Evolutionary conservation across 2,113 vertebrate genomes (phyloP).

Genomic region (Marcusenius ussheri): DNA sequence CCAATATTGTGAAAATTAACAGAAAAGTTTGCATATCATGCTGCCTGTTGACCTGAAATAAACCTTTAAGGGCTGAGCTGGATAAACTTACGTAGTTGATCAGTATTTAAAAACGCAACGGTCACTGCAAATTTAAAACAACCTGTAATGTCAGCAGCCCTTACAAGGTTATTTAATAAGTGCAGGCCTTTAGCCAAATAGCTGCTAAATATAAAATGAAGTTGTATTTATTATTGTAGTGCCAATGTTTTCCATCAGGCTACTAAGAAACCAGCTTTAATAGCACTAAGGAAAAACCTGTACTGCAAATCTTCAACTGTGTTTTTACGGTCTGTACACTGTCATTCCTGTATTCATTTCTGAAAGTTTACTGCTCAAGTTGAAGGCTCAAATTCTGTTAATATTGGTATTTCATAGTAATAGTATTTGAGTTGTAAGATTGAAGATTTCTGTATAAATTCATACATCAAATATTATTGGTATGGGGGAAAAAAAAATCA

Average conservation of each 20-base stretch:
- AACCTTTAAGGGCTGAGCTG: not conserved
- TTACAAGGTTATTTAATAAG: conserved; percentile 14
- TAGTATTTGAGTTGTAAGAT: too few relatives aligned
- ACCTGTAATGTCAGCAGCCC: not conserved
- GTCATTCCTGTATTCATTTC: not conserved
- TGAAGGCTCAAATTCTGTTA: not conserved
- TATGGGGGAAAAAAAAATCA: not conserved
- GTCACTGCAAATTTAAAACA: not conserved
- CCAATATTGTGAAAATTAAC: not conserved
- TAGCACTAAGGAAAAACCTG: not conserved
- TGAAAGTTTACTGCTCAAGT: not conserved
- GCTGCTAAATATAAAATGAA: conserved; percentile 22
- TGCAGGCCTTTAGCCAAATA: conserved; percentile 6
- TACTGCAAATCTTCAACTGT: not conserved
- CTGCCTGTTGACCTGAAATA: not conserved
- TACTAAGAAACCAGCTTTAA: not conserved
- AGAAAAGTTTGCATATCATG: not conserved
- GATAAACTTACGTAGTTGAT: not conserved
- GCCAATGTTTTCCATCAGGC: conserved; percentile 8
- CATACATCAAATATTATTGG: not conserved
- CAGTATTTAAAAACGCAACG: not conserved
- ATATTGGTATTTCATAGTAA: not conserved
- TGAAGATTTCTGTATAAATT: not conserved
- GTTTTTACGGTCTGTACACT: not conserved
- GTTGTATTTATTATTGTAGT: conserved; percentile 11